Base-by-base conservation (phyloP, 2,113 vertebrate genomes). In the Scomber scombrus region DNA sequence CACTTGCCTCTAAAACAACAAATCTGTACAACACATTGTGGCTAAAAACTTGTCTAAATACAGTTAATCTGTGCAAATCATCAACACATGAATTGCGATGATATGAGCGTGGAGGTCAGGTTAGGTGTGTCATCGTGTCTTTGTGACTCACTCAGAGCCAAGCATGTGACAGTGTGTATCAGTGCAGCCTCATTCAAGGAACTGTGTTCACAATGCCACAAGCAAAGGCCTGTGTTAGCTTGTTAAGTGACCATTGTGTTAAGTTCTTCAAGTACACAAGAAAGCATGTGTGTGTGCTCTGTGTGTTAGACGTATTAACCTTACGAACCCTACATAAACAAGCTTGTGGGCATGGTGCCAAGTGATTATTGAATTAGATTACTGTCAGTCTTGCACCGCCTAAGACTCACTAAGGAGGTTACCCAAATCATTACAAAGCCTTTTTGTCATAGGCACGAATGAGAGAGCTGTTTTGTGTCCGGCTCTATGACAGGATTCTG, bases 321-420 rank as follows among this genome's bases (percentile, higher is more conserved):
- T 73, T 16, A 72, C 82, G 75, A 85, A 80, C 80, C 70, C 71
- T 65, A 50, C 58, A 55, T 19, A 87, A 74, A 80, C 90, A 83
- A 76, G 72, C 71, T 81, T n/a, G 78, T 34, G 75, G 88, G 84
- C 77, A 63, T 45, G 72, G 89, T 79, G 86, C 86, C 84, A 80
- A 68, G 91, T 91, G 93, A 87, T 87, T 87, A 91, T 86, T 83
- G 66, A 80, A 73, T 93, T 82, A 90, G 87, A 89, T 89, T 85
- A 82, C 77, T 82, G 87, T 90, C 85, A 85, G 85, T 87, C 87
- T 77, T 61, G 71, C 78, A 81, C 85, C 71, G 82, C 86, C 89
- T 88, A 84, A 90, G 87, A 91, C 90, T 83, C 85, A 89, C 91
- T 88, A 84, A 90, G 85, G 89, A 88, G 93, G 90, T 92, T 93